Evolutionary conservation across 37 sponge, comb jelly and placozoan genomes (phyloP), one percentile per base, ranked within the genome.

Genomic region (Cliona cf. orientalis): DNA sequence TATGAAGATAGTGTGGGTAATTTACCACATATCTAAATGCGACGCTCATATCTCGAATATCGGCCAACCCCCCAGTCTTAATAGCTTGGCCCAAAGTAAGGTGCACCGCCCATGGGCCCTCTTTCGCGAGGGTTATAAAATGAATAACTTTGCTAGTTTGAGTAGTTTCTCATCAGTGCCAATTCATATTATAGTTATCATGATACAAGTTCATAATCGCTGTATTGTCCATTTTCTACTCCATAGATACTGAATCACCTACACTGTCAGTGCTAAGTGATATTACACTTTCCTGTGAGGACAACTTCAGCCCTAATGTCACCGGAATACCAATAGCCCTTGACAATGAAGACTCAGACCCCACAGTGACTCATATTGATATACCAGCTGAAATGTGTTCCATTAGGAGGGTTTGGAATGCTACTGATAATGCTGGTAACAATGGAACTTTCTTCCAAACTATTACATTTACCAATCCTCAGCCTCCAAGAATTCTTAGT

Each of bases 371-470:
- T 3, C 37, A 71, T 57, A 14, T 11, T 43, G 71, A 81, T 38
- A n/a, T 33, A 6, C 60, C 60, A 14, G 19, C 71, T 0, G 44
- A 26, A 12, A 45, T 42, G 42, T 81, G 81, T 55, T 58, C 70
- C 2, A 5, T 81, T 1, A 5, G n/a, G 28, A 37, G 81, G 17
- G 31, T 58, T 11, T 81, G 81, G 81, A 69, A 2, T 32, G 71
- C 71, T 32, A 39, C 44, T 12, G 81, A 81, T 55, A 61, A 57
- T 36, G 81, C 81, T 26, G 81, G 72, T 29, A 81, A 81, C 72
- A 42, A 1, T 0, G 81, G 72, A 19, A 40, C 31, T 22, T 26
- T 21, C 32, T 37, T 43, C 21, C 81, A 81, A 58, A 53, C 65
- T 7, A 70, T 81, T 12, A 58, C 81, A n/a, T 70, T 81, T 21